Evolutionary conservation across 2,888 invertebrate genomes (phyloP).

Genomic region (Alitta virens): DNA sequence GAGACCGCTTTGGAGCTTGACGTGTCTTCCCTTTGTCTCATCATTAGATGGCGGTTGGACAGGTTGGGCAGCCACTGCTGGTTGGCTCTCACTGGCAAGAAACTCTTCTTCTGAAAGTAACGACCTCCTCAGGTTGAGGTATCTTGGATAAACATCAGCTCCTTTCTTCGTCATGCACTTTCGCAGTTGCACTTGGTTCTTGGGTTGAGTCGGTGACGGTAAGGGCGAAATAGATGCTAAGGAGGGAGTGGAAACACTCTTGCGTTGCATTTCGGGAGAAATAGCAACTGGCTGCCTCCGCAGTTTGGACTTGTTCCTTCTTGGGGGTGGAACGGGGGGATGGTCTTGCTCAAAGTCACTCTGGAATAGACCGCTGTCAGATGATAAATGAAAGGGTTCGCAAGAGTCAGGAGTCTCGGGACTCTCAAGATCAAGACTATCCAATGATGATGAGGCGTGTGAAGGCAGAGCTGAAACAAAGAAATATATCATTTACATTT

Average conservation of each 20-base stretch:
- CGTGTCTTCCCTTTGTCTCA: slow-evolving; percentile 43
- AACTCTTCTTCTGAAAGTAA: background rate
- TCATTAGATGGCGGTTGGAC: slow-evolving; percentile 45
- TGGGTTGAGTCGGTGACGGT: background rate
- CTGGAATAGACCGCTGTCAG: too few species aligned
- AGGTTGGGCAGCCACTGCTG: slow-evolving; percentile 29
- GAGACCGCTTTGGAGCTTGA: slow-evolving; percentile 27
- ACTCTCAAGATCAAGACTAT: too few species aligned
- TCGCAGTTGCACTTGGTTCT: slow-evolving; percentile 9
- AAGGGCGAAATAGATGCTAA: background rate
- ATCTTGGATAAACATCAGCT: slow-evolving; percentile 21
- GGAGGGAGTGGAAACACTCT: background rate
- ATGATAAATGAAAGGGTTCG: too few species aligned
- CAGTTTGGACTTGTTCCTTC: background rate
- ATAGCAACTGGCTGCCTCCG: background rate
- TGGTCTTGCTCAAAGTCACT: too few species aligned
- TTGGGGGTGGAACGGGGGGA: background rate
- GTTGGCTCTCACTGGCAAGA: background rate
- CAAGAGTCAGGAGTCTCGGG: too few species aligned
- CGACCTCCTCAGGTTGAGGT: background rate
- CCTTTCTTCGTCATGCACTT: slow-evolving; percentile 25
- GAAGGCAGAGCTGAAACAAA: too few species aligned
- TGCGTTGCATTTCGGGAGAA: too few species aligned
- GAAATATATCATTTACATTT: too few species aligned
- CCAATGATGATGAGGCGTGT: too few species aligned